Base-by-base conservation (phyloP, 2,797 vertebrate species). In the Loris lydekkerianus region DNA sequence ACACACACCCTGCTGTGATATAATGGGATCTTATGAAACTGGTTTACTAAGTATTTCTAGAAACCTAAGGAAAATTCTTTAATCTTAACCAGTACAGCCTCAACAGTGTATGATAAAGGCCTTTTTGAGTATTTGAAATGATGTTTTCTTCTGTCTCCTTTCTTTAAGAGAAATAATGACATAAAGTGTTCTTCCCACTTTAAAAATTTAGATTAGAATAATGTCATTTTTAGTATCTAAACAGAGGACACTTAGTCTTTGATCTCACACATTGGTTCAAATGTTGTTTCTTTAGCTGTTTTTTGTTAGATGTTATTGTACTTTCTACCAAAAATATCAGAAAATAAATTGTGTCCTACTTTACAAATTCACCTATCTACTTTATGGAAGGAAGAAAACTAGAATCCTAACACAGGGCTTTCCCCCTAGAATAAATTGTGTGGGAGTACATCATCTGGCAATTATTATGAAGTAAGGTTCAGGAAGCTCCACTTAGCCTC, bases 1-100 rank as follows among this genome's bases (percentile, higher is more conserved):
- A 96, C 61, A 85, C 11, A 23, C 21, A 37, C 43, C 89, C 88
- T 93, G 86, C 92, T 95, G 91, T 70, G 81, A 84, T 81, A 69
- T 75, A 93, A 95, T 69, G 72, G 78, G 7, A 93, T 93, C 78
- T 95, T 69, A 49, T 9, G 17, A 90, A 95, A 97, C 40, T 91
- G 20, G 88, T 43, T 96, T 96, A 86, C 76, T 95, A 94, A 96
- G 61, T 89, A 96, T 93, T 92, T 96, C 96, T 94, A 96, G 90
- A 96, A 95, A 92, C 63, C 53, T 40, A 92, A 83, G 43, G 67
- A 93, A 84, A 31, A 82, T 76, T 81, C 37, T 89, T 89, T 91
- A 61, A 73, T 95, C 81, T 85, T 95, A 92, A 87, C 70, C 34
- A 43, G 65, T 58, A 23, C 18, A 86, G 20, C 5, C 43, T 91